Conservation (phyloP, 1,140 invertebrate genomes). For the Xylocopa sonorina region DNA sequence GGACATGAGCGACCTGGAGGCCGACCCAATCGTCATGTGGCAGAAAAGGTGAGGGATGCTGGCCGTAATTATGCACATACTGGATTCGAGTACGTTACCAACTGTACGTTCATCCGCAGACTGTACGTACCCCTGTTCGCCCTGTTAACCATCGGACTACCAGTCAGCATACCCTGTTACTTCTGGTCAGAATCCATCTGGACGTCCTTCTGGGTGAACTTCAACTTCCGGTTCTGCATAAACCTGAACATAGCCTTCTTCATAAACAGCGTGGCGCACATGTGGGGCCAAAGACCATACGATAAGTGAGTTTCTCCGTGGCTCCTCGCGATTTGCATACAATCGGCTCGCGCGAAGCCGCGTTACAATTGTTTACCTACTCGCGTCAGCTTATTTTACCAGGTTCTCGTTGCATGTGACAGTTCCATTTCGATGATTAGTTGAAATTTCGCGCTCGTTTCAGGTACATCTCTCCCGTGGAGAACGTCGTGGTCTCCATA, state of each 20-base stretch:
- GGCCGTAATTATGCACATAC: no score
- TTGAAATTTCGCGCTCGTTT: slow-evolving; percentile 2
- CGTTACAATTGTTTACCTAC: no score
- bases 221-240: slow-evolving; percentile 90
- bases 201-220: slow-evolving; percentile 92
- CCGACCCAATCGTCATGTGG: slow-evolving; percentile 92
- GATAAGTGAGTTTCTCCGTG: slow-evolving; percentile 87
- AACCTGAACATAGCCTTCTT: slow-evolving; percentile 95
- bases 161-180: slow-evolving; percentile 89
- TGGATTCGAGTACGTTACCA: no score
- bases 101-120: slow-evolving; percentile 74
- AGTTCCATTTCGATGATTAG: no score
- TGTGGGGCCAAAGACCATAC: slow-evolving; percentile 94
- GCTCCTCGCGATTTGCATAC: no score
- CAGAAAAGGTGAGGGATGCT: slow-evolving; percentile 89
- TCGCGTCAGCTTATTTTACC: background rate
- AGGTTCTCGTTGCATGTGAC: no score
- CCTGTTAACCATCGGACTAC: slow-evolving; percentile 89
- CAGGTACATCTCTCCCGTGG: slow-evolving; percentile 88
- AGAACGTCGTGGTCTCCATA: slow-evolving; percentile 87
- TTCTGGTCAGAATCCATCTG: slow-evolving; percentile 92
- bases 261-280: slow-evolving; percentile 96
- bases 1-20: slow-evolving; percentile 91
- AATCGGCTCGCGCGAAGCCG: no score
- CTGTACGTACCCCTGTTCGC: slow-evolving; percentile 90